Evolutionary conservation across 2,113 vertebrate genomes (phyloP).

Genomic region (Origma solitaria): DNA sequence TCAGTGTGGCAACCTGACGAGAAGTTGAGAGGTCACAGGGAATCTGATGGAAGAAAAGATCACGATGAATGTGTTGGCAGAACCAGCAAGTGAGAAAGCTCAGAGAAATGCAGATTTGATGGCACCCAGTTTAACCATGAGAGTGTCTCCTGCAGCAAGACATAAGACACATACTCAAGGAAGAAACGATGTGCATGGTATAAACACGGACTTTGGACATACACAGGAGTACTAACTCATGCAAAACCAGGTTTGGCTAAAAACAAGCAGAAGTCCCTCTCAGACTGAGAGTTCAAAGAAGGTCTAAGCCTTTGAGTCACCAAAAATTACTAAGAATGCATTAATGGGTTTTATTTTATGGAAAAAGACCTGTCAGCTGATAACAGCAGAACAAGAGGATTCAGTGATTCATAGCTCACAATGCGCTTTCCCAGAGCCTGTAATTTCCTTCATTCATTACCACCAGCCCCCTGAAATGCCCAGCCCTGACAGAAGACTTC

Average conservation of each 20-base stretch:
- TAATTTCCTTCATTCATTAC: not conserved
- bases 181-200: not conserved
- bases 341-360: not conserved
- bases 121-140: fast-evolving
- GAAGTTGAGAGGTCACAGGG: not conserved
- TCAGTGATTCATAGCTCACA: conserved; percentile 19
- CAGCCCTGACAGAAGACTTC: not conserved
- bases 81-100: not conserved
- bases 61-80: not conserved
- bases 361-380: not conserved
- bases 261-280: not conserved
- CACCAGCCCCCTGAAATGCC: not conserved
- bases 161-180: too few species aligned
- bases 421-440: not conserved
- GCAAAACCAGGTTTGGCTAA: not conserved
- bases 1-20: not conserved
- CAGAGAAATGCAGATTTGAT: not conserved
- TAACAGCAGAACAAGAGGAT: not conserved
- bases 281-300: not conserved
- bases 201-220: not conserved
- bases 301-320: not conserved
- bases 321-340: not conserved
- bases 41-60: not conserved
- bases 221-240: not conserved
- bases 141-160: not conserved